Conservation (phyloP, 92 coral and sea anemone genomes). For the Meandrina meandrites region DNA sequence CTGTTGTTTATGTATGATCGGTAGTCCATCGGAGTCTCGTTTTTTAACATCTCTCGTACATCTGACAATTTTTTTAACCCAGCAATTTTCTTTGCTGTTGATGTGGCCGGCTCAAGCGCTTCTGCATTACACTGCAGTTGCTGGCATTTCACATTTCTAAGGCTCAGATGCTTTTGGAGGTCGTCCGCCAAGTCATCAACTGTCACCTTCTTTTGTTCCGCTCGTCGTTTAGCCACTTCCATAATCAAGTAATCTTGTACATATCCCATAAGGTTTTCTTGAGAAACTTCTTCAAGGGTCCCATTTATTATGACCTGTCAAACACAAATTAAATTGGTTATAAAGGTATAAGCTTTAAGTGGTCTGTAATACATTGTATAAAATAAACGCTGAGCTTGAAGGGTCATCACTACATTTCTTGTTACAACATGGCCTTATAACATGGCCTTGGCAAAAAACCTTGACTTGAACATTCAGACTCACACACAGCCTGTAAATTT, state of each 20-base stretch:
- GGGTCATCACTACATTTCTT: too few species aligned
- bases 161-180: constrained; percentile 57
- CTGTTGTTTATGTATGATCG: constrained; percentile 5
- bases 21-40: neutral
- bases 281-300: constrained; percentile 81
- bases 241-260: constrained; percentile 66
- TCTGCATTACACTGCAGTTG: constrained; percentile 61
- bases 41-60: constrained; percentile 48
- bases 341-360: too few species aligned
- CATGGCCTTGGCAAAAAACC: too few species aligned
- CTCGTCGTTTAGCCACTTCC: constrained; percentile 28
- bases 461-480: too few species aligned
- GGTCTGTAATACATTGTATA: too few species aligned
- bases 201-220: constrained; percentile 22
- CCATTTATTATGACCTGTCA: constrained; percentile 83
- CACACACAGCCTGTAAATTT: too few species aligned
- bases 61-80: constrained; percentile 49
- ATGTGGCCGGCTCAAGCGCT: constrained; percentile 58
- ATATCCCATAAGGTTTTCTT: constrained; percentile 88
- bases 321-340: neutral
- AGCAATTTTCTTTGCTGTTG: constrained; percentile 64
- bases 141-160: constrained; percentile 67
- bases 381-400: too few species aligned
- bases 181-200: constrained; percentile 75
- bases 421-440: too few species aligned